A percentile compares a stretch with the other conserved stretches of the same genome.
phyloP scores from a whole-genome alignment of 2,113 vertebrate genomes.

The Phaethornis superciliosus region DNA sequence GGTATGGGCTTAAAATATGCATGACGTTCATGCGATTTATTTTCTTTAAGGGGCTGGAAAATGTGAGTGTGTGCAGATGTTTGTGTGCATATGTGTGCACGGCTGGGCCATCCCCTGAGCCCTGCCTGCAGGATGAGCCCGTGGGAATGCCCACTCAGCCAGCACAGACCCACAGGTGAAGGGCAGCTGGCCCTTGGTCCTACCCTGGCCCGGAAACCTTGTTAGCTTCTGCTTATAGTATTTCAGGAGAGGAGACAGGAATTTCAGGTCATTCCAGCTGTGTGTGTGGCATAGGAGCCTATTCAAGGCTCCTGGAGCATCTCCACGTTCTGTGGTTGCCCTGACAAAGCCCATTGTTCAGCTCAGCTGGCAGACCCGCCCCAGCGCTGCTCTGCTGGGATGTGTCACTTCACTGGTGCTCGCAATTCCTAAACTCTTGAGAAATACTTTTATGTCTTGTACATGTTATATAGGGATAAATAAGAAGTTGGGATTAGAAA shows the following conservation, averaged over 20 bases:
- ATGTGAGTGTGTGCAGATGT: conserved; percentile 56
- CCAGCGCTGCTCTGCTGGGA: not conserved
- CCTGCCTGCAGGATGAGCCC: not conserved
- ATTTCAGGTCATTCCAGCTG: not conserved
- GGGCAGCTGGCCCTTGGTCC: not conserved
- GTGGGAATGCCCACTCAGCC: not conserved
- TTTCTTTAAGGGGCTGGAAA: conserved; percentile 60
- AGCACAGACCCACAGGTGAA: not conserved
- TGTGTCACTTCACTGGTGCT: not conserved
- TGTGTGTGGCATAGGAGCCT: not conserved
- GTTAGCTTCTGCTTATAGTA: fast-evolving
- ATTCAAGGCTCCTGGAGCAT: not conserved
- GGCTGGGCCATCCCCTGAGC: not conserved
- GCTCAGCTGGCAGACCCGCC: not conserved
- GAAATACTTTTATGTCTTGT: not conserved
- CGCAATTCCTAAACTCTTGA: not conserved
- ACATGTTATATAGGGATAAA: fast-evolving
- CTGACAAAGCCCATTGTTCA: not conserved
- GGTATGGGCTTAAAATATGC: conserved; percentile 60
- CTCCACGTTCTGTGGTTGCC: not conserved
- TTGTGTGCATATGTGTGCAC: not conserved
- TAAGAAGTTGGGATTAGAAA: not conserved
- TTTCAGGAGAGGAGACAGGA: not conserved
- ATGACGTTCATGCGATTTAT: conserved; percentile 37
- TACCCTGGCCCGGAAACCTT: fast-evolving